Evolutionary conservation across 2,797 vertebrate species (phyloP).

Genomic region (Eulemur albifrons): DNA sequence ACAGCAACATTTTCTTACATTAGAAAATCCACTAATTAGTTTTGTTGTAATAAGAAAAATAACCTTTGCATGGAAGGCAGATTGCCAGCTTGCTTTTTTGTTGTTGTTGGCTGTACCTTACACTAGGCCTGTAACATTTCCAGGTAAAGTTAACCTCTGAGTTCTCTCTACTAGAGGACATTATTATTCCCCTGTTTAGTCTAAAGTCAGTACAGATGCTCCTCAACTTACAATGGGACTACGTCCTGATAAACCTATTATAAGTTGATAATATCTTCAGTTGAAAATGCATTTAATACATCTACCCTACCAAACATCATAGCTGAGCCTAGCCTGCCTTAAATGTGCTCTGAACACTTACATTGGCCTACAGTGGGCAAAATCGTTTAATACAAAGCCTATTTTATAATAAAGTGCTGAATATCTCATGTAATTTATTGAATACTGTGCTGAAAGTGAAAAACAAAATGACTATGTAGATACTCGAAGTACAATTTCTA

Average conservation of each 20-base stretch:
- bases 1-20: conserved; percentile 84
- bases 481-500: background rate
- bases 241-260: background rate
- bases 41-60: conserved; percentile 81
- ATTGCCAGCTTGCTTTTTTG: conserved; percentile 69
- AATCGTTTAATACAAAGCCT: background rate
- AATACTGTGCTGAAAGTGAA: background rate
- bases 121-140: conserved; percentile 74
- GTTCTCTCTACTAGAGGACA: conserved; percentile 62
- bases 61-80: conserved; percentile 81
- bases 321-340: background rate
- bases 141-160: conserved; percentile 70
- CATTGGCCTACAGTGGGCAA: background rate
- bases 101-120: conserved; percentile 72
- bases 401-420: background rate
- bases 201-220: conserved; percentile 74
- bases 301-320: background rate
- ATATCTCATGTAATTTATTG: background rate
- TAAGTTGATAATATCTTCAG: background rate
- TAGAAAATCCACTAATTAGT: conserved; percentile 86
- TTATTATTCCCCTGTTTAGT: conserved; percentile 76
- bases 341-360: background rate
- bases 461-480: background rate
- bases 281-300: background rate
- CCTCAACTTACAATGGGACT: background rate